phyloP scores from a whole-genome alignment of 1,140 invertebrate species.

The Sarcophaga bullata region DNA sequence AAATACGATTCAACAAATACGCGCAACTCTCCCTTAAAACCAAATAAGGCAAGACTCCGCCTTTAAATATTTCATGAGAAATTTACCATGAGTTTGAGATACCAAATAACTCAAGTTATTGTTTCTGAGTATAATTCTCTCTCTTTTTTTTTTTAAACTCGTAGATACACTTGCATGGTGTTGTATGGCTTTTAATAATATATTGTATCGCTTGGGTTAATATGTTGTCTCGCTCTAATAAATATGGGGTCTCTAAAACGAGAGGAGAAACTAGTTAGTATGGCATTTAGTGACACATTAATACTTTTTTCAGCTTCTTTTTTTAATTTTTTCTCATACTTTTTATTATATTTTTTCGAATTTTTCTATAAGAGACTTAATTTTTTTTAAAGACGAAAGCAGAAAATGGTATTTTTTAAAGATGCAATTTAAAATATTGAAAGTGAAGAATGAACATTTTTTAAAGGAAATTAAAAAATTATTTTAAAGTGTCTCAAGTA shows the following conservation, averaged over 20 bases:
- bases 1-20: neutral
- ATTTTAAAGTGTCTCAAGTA: neutral
- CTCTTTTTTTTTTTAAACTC: too few species aligned
- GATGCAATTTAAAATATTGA: neutral
- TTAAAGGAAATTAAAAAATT: neutral
- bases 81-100: neutral
- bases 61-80: neutral
- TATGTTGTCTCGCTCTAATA: constrained; percentile 40
- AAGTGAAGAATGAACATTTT: neutral
- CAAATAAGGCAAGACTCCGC: constrained; percentile 10
- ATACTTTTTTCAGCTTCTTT: neutral
- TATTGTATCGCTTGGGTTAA: constrained; percentile 14
- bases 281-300: constrained; percentile 41
- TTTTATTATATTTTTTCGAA: neutral
- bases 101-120: neutral
- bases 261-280: constrained; percentile 28
- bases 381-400: neutral
- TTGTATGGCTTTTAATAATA: constrained; percentile 26
- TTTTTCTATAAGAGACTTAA: neutral
- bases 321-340: too few species aligned
- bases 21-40: neutral
- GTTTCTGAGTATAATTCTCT: neutral
- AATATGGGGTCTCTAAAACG: constrained; percentile 30
- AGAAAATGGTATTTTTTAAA: neutral
- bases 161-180: neutral